Base-by-base conservation (phyloP, 2,797 vertebrate species). In the Todus mexicanus region DNA sequence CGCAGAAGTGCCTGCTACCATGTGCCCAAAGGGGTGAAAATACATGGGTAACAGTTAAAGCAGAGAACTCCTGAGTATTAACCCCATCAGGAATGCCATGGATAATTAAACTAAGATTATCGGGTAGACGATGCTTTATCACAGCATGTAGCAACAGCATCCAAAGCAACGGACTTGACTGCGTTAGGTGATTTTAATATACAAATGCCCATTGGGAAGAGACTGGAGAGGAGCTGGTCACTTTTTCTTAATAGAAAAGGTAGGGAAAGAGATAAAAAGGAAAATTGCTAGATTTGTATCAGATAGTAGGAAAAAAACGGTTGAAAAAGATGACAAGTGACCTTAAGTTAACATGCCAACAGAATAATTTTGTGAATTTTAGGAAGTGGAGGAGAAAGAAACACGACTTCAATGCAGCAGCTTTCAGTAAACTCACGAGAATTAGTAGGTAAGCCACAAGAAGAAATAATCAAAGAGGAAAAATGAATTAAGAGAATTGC, bases 131-230 rank as follows among this genome's bases (percentile, higher is more conserved):
- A 13, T 0, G 4, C 59, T 15, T 48, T 26, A n/a, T 4, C 6
- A 19, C 26, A 37, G 50, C 73, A 51, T 0, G 3, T 1, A 9
- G 29, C 15, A 33, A 33, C 20, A 8, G 45, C 19, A 5, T 47
- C 29, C 3, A 35, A 48, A 68, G 72, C 22, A 22, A 51, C 42
- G 10, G 25, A 61, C 22, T 10, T 17, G 48, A 13, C 6, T 0
- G 1, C 2, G 33, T 40, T 2, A 4, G 47, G n/a, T 0, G 2
- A 40, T 29, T 45, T 26, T 61, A 8, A 21, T 2, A 25, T 1
- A 8, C 29, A 21, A 27, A 38, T 6, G 9, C 12, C 54, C 68
- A 7, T 2, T 18, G 43, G 54, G 56, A 87, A 53, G 1, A 19
- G 68, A 19, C 43, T 35, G 18, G 3, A 57, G 54, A 50, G 22